Evolutionary conservation across 1,140 invertebrate species (phyloP), one percentile per base, ranked within the genome.

Genomic region (Palaemon carinicauda): DNA sequence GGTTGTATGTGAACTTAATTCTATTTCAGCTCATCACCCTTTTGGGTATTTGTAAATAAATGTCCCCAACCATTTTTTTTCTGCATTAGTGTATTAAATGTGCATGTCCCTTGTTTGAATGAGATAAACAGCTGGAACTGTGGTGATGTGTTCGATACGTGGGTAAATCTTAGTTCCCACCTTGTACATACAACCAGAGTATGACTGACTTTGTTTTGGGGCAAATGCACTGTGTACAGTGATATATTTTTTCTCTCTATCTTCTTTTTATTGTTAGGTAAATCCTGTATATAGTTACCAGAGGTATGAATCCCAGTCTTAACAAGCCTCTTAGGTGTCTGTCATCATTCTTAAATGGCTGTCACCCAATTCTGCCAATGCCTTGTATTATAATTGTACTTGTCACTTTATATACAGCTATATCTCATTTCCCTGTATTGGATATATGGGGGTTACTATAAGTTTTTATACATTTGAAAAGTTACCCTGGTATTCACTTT

Each of bases 71-170:
- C 54, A 60, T 80, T 52, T 52, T 54, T 56, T 80, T 80, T 54
- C 24, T 60, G 78, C 56, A 54, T 52, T 80, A 60, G 31, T 31
- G 41, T 41, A 41, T 41, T 41, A 41, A 41, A 80, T 60, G 78
- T 80, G 27, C 29, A 80, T 60, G 78, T 80, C 54, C 78, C 78
- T 80, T 33, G 78, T 80, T 29, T 80, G 78, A 80, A 60, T 54
- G 52, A 79, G 52, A 60, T 33, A 80, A 80, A 60, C 78, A 80
- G 78, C 78, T 80, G 78, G 78, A 80, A 60, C 78, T 80, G 78
- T 80, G 78, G 54, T 80, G 54, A 54, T 80, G 78, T 80, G 73
- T 75, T 51, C 4, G 73, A 75, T 50, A 19, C 51, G 33, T 75
- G 73, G 73, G 33, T 33, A n/a, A 50, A 33, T 17, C 51, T 33